Evolutionary conservation across 2,888 invertebrate species (phyloP), one percentile per base, ranked within the genome.

Genomic region (Volucella bombylans): DNA sequence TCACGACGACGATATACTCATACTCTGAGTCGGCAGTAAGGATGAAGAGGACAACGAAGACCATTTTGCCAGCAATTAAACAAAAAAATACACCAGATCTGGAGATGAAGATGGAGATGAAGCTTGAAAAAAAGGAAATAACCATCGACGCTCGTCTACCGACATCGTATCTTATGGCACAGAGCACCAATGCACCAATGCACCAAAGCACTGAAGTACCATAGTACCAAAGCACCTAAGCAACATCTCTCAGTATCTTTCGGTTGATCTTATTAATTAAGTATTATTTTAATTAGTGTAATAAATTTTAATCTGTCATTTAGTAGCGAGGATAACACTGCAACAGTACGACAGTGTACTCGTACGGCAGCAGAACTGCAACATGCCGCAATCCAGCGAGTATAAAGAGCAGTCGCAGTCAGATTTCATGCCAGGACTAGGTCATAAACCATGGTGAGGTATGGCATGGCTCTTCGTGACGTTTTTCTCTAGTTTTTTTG

Each of bases 231-330:
- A 11, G 18, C 57, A 31, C 31, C 31, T 6, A 31, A 31, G 31
- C 74, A 67, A 61, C 50, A 67, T 76, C 67, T 71, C n/a, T 57
- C 52, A 50, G 61, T 73, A 81, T 81, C 80, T 81, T 45, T 54
- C 65, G 59, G 83, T 86, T 85, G 88, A 89, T 90, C 90, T 90
- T 91, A 91, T 91, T 91, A 91, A 91, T 91, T 91, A 91, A 90
- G 91, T 90, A 91, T 91, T 91, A 91, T 91, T 91, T 91, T 91
- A 91, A 91, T 91, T 91, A 91, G 90, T 88, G 90, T 89, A 90
- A 91, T 91, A 91, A 91, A 91, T 91, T 91, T 89, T 81, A 85
- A 85, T 81, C 85, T 81, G 85, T 81, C 85, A 77, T 76, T 85
- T 57, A 74, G 79, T 57, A 52, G 43, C 41, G 69, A 59, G 31